Evolutionary conservation across 2,113 vertebrate species (phyloP).

Genomic region (Limnothrissa miodon): DNA sequence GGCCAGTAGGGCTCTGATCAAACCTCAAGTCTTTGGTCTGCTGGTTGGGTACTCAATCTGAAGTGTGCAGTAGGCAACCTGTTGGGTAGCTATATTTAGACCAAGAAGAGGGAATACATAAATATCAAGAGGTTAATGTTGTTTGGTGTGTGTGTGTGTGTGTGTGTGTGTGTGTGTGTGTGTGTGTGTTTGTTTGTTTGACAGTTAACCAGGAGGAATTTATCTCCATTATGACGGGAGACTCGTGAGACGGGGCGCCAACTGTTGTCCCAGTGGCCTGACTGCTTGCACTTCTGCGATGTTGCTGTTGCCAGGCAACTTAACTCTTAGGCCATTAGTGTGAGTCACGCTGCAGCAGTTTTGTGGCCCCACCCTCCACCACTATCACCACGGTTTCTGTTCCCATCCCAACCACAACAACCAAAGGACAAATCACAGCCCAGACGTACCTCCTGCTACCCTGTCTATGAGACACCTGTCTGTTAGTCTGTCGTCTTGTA

Average conservation of each 20-base stretch:
- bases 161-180: neutral
- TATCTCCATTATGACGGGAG: constrained; percentile 92
- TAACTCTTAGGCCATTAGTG: neutral
- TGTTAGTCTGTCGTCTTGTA: neutral
- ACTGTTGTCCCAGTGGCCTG: neutral
- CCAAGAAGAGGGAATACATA: constrained; percentile 6
- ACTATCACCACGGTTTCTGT: neutral
- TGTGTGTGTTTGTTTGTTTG: constrained; percentile 38
- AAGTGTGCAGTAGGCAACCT: too few relatives aligned
- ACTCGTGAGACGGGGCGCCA: constrained; percentile 71
- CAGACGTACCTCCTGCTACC: neutral
- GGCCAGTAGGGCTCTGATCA: too few relatives aligned
- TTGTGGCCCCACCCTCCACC: neutral
- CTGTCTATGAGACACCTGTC: neutral
- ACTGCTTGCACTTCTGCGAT: neutral
- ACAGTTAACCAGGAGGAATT: constrained; percentile 96
- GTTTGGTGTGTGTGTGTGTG: neutral
- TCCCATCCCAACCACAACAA: neutral
- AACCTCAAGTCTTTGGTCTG: too few relatives aligned
- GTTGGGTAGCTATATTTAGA: neutral
- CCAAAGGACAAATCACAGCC: neutral
- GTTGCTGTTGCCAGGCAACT: constrained; percentile 9
- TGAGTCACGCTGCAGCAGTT: constrained; percentile 11
- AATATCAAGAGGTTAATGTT: constrained; percentile 3
- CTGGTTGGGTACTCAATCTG: too few relatives aligned